Evolutionary conservation across 2,797 vertebrate genomes (phyloP), one percentile per base, ranked within the genome.

Genomic region (Peromyscus aztecus): DNA sequence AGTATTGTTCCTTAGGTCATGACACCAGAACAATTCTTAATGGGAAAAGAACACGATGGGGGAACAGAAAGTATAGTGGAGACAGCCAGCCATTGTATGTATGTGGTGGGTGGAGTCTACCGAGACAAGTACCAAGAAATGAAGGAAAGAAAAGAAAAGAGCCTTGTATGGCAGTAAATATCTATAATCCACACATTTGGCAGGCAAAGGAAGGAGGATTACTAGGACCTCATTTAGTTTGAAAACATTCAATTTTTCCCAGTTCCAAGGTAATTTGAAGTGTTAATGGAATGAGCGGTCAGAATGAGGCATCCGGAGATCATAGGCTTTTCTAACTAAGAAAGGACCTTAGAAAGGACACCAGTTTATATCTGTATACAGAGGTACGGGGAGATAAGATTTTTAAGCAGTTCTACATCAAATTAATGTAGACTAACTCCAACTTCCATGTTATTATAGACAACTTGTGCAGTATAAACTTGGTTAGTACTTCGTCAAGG

Each of bases 401-500:
- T 59, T 49, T 24, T 16, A 40, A 78, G 37, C 57, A 4, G 3
- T 11, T 31, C 9, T 3, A 29, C 23, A 59, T 57, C 34, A 37
- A 40, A 23, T 19, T 14, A 31, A 85, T 43, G 11, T 21, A 61
- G 55, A 27, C 13, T 31, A 82, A 61, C 6, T 14, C 8, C 80
- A 69, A 8, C 12, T 21, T 17, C 7, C 0, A 4, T 9, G 27
- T 82, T 43, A 29, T 29, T 16, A 24, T 12, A 19, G 55, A 52
- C 71, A 52, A 61, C 16, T 17, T 12, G 31, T 14, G 17, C 2
- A n/a, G 37, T 1, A 6, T 5, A 67, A 6, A 37, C 1, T 55
- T 37, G 17, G 7, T n/a, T 4, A 23, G 29, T 8, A 10, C 1
- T 4, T 0, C 14, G 7, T 14, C 31, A 63, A 91, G n/a, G 4